Conservation (phyloP, 2,888 invertebrate genomes). For the Caenorhabditis wallacei region DNA sequence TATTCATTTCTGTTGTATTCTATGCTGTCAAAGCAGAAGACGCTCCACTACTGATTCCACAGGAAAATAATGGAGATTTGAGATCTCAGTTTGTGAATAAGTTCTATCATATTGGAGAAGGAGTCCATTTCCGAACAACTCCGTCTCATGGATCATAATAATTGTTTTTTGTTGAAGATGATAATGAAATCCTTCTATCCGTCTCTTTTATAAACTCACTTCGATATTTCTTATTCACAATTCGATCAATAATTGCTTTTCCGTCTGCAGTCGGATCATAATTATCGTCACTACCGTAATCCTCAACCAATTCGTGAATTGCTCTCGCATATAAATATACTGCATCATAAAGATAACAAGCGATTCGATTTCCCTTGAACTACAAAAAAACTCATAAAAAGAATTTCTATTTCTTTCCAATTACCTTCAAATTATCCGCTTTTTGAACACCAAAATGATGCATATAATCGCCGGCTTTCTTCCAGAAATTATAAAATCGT, state of each 20-base stretch:
- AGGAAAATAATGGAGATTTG: neutral
- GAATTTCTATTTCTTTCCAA: neutral
- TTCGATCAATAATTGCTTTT: constrained; percentile 88
- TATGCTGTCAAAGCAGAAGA: neutral
- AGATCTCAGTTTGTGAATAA: neutral
- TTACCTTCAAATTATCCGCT: constrained; percentile 63
- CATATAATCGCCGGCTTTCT: constrained; percentile 86
- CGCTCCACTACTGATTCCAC: neutral
- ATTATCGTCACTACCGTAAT: constrained; percentile 72
- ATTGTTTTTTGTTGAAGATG: neutral
- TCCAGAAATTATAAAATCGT: constrained; percentile 88
- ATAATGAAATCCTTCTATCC: neutral
- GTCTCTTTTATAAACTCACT: constrained; percentile 71
- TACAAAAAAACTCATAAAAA: neutral
- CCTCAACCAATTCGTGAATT: constrained; percentile 88
- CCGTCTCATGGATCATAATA: neutral
- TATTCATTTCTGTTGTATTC: neutral
- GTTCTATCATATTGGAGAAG: constrained; percentile 34
- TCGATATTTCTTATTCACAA: constrained; percentile 88
- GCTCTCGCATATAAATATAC: constrained; percentile 92
- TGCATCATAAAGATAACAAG: constrained; percentile 92
- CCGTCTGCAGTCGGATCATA: constrained; percentile 87
- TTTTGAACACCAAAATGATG: constrained; percentile 75
- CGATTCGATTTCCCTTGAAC: constrained; percentile 86
- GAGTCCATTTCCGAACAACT: constrained; percentile 16